Percentiles rank a stretch among this genome's conserved stretches.
Evolutionary conservation across 1,140 invertebrate species (phyloP).

Genomic region (Drosophila obscura): DNA sequence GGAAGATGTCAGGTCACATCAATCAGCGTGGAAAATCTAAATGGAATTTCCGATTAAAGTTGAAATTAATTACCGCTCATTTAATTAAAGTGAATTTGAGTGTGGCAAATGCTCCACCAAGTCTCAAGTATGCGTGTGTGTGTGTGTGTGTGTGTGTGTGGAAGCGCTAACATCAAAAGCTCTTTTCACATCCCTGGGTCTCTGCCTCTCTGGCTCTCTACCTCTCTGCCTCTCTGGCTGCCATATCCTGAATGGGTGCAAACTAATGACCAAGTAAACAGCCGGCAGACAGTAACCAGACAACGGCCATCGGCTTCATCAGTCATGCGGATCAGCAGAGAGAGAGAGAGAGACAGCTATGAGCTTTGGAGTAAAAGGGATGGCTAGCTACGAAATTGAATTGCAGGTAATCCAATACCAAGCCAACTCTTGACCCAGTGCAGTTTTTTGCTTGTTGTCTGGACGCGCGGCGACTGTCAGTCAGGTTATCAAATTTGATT

Average conservation of each 20-base stretch:
- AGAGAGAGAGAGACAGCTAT: neutral
- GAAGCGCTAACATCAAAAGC: constrained; percentile 61
- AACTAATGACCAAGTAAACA: constrained; percentile 77
- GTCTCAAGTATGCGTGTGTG: neutral
- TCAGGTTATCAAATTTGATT: constrained; percentile 76
- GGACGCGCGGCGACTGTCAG: constrained; percentile 66
- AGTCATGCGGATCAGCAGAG: constrained; percentile 55
- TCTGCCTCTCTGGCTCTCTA: too few species aligned
- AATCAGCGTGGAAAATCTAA: constrained; percentile 81
- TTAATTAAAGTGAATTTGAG: constrained; percentile 79
- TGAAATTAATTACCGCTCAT: constrained; percentile 82
- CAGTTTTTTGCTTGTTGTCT: constrained; percentile 24
- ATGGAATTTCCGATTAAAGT: constrained; percentile 83
- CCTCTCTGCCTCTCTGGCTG: neutral
- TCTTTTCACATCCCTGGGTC: constrained; percentile 41
- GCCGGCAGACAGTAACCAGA: constrained; percentile 80
- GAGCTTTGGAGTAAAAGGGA: constrained; percentile 1
- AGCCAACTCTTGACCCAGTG: constrained; percentile 63
- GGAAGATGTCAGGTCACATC: constrained; percentile 75
- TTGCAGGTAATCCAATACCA: constrained; percentile 32
- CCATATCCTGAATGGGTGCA: constrained; percentile 66
- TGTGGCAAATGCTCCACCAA: constrained; percentile 39
- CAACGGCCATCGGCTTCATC: constrained; percentile 74
- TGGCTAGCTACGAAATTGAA: constrained; percentile 43
- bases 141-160: constrained; percentile 3